phyloP scores from a whole-genome alignment of 2,888 invertebrate species.

The Apamea sordens region DNA sequence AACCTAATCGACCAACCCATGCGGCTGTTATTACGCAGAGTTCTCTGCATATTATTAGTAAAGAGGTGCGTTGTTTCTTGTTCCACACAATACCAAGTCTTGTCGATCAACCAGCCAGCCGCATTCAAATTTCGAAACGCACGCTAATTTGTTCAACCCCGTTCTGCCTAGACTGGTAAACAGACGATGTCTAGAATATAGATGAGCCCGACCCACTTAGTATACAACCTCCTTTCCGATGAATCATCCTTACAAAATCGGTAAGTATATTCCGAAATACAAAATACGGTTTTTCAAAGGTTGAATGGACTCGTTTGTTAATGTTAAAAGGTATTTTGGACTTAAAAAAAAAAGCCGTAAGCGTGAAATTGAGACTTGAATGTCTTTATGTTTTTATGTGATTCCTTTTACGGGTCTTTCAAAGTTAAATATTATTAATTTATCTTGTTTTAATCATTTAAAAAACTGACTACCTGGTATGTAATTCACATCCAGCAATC shows the following conservation, averaged over 20 bases:
- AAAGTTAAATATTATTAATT: slow-evolving; percentile 10
- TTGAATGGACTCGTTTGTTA: slow-evolving; percentile 50
- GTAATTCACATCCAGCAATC: not conserved
- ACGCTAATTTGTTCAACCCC: slow-evolving; percentile 76
- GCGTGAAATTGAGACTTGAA: slow-evolving; percentile 36
- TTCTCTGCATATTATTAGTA: not conserved
- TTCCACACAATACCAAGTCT: slow-evolving; percentile 39
- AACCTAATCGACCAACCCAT: not conserved
- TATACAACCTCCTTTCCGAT: slow-evolving; percentile 62
- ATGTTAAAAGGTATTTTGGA: slow-evolving; percentile 44
- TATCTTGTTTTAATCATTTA: not conserved
- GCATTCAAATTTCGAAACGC: slow-evolving; percentile 67
- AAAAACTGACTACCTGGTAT: not conserved
- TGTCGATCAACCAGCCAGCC: slow-evolving; percentile 42
- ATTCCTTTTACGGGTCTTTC: slow-evolving; percentile 5
- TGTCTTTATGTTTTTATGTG: slow-evolving; percentile 19
- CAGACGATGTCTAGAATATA: slow-evolving; percentile 63
- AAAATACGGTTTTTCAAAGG: slow-evolving; percentile 49
- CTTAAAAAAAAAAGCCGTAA: slow-evolving; percentile 39
- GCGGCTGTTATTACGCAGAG: not conserved
- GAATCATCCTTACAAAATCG: slow-evolving; percentile 58
- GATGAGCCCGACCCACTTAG: slow-evolving; percentile 63
- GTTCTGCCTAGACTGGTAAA: slow-evolving; percentile 67
- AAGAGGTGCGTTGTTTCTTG: not conserved
- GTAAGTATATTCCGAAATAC: slow-evolving; percentile 39